Percentiles rank a stretch among this genome's conserved stretches.
phyloP scores from a whole-genome alignment of 2,888 invertebrate genomes.

The Caenorhabditis uteleia region DNA sequence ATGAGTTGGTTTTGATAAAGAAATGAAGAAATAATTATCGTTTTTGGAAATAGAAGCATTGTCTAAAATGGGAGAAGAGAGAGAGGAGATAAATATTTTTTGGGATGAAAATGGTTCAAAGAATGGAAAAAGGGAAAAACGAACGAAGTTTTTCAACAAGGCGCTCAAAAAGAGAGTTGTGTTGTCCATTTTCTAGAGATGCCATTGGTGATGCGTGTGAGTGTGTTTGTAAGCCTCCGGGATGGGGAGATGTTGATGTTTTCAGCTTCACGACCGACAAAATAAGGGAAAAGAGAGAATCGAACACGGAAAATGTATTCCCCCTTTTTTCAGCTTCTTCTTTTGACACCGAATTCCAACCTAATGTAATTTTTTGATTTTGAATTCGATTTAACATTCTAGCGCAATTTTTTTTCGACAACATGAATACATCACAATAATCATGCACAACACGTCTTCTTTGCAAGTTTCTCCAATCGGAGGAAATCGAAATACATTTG shows the following conservation, averaged over 20 bases:
- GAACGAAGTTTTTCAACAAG: constrained; percentile 34
- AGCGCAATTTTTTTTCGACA: too few species aligned
- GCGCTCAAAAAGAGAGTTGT: constrained; percentile 15
- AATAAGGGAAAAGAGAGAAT: too few species aligned
- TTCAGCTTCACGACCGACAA: too few species aligned
- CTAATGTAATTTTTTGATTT: too few species aligned
- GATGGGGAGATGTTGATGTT: constrained; percentile 6
- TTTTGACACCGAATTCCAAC: too few species aligned
- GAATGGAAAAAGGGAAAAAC: constrained; percentile 10
- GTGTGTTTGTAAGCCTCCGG: constrained; percentile 3
- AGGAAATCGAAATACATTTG: too few species aligned
- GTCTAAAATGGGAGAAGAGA: not conserved
- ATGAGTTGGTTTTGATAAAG: not conserved
- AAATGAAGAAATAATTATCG: not conserved
- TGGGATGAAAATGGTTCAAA: not conserved
- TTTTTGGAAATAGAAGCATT: not conserved
- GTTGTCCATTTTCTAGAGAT: constrained; percentile 15
- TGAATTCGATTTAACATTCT: too few species aligned
- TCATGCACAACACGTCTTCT: too few species aligned
- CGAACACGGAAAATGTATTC: too few species aligned
- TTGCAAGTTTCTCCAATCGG: too few species aligned
- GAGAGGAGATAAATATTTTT: not conserved
- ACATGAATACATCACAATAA: too few species aligned
- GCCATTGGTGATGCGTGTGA: constrained; percentile 10
- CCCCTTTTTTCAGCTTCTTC: too few species aligned